Conservation (phyloP, 2,113 vertebrate genomes). For the Hymenochirus boettgeri region DNA sequence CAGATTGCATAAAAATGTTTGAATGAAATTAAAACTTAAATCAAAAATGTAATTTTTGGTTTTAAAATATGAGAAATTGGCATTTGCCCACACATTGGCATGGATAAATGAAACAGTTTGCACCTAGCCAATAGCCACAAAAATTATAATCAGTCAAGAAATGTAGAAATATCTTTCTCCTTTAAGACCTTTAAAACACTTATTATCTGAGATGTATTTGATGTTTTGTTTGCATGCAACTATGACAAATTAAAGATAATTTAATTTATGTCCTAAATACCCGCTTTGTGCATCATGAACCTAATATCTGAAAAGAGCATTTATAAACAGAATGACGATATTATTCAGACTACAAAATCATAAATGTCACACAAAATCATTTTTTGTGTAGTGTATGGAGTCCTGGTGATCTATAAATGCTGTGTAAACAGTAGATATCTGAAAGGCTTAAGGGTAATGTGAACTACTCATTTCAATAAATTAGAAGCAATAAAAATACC, state of each 20-base stretch:
- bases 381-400: neutral
- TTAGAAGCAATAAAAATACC: slow-evolving; percentile 45
- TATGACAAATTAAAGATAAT: neutral
- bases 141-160: no score
- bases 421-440: slow-evolving; percentile 33
- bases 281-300: neutral
- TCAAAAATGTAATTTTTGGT: no score
- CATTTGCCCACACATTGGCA: no score
- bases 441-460: slow-evolving; percentile 32
- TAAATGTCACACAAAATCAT: slow-evolving; percentile 12
- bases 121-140: no score
- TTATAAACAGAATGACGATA: slow-evolving; percentile 1
- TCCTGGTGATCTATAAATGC: slow-evolving; percentile 33
- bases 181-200: neutral
- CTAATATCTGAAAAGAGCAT: slow-evolving; percentile 3
- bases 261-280: neutral
- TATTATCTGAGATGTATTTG: no score
- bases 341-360: neutral
- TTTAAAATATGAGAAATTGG: no score
- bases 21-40: no score
- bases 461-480: slow-evolving; percentile 45
- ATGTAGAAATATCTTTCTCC: no score
- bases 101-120: no score
- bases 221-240: neutral
- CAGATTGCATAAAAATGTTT: no score